phyloP scores from a whole-genome alignment of 2,888 invertebrate species.

The Amphipyra tragopoginis region DNA sequence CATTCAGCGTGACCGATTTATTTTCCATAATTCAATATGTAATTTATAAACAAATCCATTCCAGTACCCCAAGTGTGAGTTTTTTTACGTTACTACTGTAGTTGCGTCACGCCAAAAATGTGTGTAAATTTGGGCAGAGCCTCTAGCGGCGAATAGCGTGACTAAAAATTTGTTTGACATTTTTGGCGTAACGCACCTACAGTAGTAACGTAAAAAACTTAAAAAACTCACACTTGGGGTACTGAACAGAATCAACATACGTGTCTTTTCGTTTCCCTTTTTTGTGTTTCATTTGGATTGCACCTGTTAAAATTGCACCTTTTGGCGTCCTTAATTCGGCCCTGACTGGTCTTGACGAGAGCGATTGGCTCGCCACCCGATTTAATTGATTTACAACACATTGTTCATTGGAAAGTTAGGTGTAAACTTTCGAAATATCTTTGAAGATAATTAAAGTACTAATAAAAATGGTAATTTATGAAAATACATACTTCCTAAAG shows the following conservation, averaged over 20 bases:
- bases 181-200: no score
- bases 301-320: neutral
- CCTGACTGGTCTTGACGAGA: neutral
- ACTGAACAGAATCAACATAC: constrained; percentile 5
- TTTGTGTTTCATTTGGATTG: neutral
- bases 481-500: constrained; percentile 1
- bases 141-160: no score
- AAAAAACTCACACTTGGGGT: no score
- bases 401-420: constrained; percentile 18
- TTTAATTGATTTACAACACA: constrained; percentile 11
- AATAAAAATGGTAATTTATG: constrained; percentile 23
- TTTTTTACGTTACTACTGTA: no score
- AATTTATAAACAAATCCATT: constrained; percentile 6
- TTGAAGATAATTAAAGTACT: neutral
- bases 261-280: neutral
- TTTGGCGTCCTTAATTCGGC: neutral
- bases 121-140: no score
- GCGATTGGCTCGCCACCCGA: neutral
- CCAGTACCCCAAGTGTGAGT: no score
- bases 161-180: no score
- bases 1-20: constrained; percentile 2
- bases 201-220: no score
- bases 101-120: no score
- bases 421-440: constrained; percentile 12
- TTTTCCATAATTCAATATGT: constrained; percentile 11